phyloP scores from a whole-genome alignment of 2,888 invertebrate species.

The Monoplex corrugatus region DNA sequence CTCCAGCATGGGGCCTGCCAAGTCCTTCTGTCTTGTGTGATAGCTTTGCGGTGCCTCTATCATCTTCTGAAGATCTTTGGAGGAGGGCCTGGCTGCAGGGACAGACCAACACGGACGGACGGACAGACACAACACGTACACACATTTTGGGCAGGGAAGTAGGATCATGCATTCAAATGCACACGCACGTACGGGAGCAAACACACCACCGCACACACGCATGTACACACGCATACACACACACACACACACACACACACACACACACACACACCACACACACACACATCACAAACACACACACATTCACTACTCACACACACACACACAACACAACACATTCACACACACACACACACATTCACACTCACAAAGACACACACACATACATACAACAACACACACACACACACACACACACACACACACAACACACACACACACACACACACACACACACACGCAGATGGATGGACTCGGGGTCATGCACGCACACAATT shows the following conservation, averaged over 20 bases:
- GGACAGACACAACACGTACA: conserved; percentile 8
- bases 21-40: conserved; percentile 61
- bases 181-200: not conserved
- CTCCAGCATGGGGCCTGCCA: conserved; percentile 63
- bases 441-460: not conserved
- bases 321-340: conserved; percentile 14
- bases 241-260: not conserved
- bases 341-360: not conserved
- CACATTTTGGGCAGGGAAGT: too few species aligned
- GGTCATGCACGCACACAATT: not conserved
- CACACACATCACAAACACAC: not conserved
- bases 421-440: conserved; percentile 19
- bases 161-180: not conserved
- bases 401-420: conserved; percentile 1
- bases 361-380: not conserved
- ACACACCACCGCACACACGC: not conserved
- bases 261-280: not conserved
- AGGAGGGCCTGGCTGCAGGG: conserved; percentile 37
- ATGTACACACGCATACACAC: not conserved
- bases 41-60: conserved; percentile 51
- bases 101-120: not conserved
- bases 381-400: not conserved
- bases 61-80: conserved; percentile 52
- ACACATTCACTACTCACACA: not conserved
- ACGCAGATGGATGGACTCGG: not conserved